Base-by-base conservation (phyloP, 2,888 invertebrate genomes). In the Sminthurinus aureus region DNA sequence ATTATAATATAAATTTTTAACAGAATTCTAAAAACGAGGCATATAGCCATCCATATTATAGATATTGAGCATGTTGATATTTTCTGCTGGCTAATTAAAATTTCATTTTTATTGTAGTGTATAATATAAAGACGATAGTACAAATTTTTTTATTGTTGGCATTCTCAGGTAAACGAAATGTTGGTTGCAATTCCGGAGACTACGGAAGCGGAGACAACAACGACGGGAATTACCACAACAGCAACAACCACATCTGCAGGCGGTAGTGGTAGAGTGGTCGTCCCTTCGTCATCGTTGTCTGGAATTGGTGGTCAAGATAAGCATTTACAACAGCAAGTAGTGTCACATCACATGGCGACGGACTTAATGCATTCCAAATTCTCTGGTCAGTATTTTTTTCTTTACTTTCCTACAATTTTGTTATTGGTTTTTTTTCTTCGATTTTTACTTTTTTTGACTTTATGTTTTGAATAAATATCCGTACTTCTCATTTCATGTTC, bases 181-280 rank as follows among this genome's bases (percentile, higher is more conserved):
- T 84, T 88, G 64, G 87, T 88, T 67, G 88, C 88, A 38, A 88
- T 88, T 79, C 88, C 88, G 38, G 88, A 88, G 82, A 86, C 88
- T 26, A 81, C 69, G 15, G 78, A 52, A 71, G 88, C 52, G 50
- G 83, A 69, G 79, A 78, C 71, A 51, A 78, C 71, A 51, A 52
- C 26, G 71, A 50, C 67, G 73, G 81, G 79, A 6, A n/a, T 58
- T 13, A 18, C 75, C 9, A 22, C 75, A 58, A 26, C 18, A 15
- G 51, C 66, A 18, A 58, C 58, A 13, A 86, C 84, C 84, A 84
- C 87, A 76, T 84, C 88, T 88, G 87, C 87, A 71, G 79, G 83
- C 79, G 76, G 85, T 82, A 69, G 78, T 64, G 71, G 52, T 78
- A 76, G 81, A 24, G 79, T 83, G 20, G 50, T 83, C 15, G 50